Percentiles rank a stretch among this genome's conserved stretches.
These are phyloP conservation scores for Oryzias woworae DNA, from an alignment of 2,113 vertebrate species.

Conservation along the genomic window DNA sequence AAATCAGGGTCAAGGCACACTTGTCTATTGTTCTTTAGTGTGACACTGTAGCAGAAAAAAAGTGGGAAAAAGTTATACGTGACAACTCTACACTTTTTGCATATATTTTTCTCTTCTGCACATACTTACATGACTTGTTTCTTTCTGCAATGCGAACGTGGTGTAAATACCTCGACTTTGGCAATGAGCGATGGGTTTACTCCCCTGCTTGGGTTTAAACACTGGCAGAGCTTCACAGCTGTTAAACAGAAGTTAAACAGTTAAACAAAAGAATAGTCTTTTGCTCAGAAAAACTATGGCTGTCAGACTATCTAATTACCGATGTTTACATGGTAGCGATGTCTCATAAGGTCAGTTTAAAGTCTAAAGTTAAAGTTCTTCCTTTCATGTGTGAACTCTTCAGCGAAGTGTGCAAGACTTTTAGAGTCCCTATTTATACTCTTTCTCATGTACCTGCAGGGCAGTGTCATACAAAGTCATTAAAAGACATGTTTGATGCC, in stretches of 20 bases:
- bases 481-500: no score
- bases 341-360: no score
- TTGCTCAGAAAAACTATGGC: no score
- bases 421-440: neutral
- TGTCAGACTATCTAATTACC: no score
- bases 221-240: conserved; percentile 1
- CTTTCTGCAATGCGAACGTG: conserved; percentile 21
- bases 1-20: neutral
- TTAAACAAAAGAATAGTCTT: neutral
- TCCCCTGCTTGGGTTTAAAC: fast-evolving
- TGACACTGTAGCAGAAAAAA: conserved; percentile 26
- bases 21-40: fast-evolving
- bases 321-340: neutral
- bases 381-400: neutral
- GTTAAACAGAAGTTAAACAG: fast-evolving
- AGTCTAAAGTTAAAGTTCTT: neutral
- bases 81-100: neutral
- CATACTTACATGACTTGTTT: conserved; percentile 48
- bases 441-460: no score
- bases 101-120: neutral
- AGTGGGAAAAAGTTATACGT: neutral
- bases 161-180: fast-evolving
- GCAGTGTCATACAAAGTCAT: no score
- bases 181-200: fast-evolving
- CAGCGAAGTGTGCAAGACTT: neutral